A percentile compares a stretch with the other conserved stretches of the same genome.
These are phyloP conservation scores for Fukomys damarensis DNA, from an alignment of 2,113 vertebrate species.

Conservation along the genomic window DNA sequence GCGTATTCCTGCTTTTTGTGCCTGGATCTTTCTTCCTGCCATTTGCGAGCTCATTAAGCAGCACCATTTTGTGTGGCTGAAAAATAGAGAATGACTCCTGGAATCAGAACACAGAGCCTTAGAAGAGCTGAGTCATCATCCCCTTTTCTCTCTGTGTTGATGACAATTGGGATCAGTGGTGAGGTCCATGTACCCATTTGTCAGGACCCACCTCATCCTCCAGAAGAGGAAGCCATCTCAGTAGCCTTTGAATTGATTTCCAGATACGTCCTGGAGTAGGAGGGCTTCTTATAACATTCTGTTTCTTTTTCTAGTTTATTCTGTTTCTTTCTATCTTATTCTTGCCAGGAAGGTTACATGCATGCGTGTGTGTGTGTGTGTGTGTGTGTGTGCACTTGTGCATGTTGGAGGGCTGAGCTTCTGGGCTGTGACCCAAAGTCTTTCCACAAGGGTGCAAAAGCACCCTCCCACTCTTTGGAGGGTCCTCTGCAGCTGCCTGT, in stretches of 20 bases:
- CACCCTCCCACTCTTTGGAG: neutral
- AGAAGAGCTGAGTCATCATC: constrained; percentile 64
- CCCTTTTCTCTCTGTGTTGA: constrained; percentile 70
- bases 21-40: constrained; percentile 78
- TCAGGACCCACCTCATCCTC: constrained; percentile 1
- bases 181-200: neutral
- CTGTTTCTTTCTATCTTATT: neutral
- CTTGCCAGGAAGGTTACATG: neutral
- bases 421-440: neutral
- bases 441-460: neutral
- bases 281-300: neutral
- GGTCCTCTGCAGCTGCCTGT: neutral
- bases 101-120: constrained; percentile 64
- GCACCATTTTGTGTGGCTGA: constrained; percentile 79
- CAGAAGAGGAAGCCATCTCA: neutral
- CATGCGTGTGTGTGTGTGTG: neutral
- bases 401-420: neutral
- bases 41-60: constrained; percentile 82
- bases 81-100: constrained; percentile 70
- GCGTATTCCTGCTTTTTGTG: constrained; percentile 74
- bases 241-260: neutral
- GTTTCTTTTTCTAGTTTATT: too few species aligned
- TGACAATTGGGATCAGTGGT: constrained; percentile 41
- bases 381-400: neutral
- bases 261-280: neutral